These are phyloP conservation scores for Pangasianodon gigas DNA, from an alignment of 2,113 vertebrate species.

Conservation along the genomic window DNA sequence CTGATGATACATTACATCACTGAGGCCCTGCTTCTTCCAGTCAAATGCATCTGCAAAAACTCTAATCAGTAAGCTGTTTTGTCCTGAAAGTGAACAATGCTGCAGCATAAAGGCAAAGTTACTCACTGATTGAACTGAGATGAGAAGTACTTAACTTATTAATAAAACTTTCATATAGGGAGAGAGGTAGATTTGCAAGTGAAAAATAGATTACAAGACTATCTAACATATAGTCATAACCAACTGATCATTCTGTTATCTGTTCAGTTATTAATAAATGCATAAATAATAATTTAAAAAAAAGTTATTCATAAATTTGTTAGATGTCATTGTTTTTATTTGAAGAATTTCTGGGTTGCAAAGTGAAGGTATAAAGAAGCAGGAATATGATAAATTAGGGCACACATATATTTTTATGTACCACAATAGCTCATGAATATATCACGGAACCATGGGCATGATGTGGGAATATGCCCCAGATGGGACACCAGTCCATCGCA, in stretches of 20 bases:
- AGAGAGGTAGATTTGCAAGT: background rate
- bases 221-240: background rate
- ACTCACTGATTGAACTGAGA: background rate
- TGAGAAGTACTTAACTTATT: background rate
- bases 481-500: too few species aligned
- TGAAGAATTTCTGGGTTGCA: background rate
- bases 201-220: background rate
- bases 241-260: background rate
- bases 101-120: background rate
- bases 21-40: conserved; percentile 15
- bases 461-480: too few species aligned
- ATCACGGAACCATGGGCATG: too few species aligned
- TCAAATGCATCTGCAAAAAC: background rate
- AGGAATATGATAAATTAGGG: too few species aligned
- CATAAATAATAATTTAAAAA: too few species aligned
- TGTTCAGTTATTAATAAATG: background rate
- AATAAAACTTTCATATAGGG: background rate
- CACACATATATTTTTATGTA: background rate
- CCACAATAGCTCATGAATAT: background rate
- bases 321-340: background rate
- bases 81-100: background rate
- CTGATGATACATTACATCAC: conserved; percentile 54
- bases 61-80: background rate
- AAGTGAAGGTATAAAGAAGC: too few species aligned
- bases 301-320: too few species aligned